Evolutionary conservation across 23 tunicate species (phyloP).

Genomic region (Clavelina lepadiformis): DNA sequence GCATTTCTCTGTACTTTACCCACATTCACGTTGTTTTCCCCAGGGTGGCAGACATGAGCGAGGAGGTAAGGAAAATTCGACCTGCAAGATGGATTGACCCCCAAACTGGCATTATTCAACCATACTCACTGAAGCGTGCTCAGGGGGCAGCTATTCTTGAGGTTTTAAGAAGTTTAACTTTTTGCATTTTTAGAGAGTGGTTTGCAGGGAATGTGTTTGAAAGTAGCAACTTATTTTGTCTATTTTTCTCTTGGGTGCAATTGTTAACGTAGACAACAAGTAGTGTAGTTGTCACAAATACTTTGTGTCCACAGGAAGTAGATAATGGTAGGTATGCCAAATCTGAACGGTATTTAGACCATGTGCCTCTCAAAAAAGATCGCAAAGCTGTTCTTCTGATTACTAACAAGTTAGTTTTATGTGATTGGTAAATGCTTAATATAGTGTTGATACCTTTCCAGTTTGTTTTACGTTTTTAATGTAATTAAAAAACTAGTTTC

Average conservation of each 20-base stretch:
- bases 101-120: constrained; percentile 59
- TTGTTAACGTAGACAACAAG: neutral
- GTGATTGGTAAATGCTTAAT: too few relatives aligned
- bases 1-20: neutral
- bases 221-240: too few relatives aligned
- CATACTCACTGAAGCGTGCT: constrained; percentile 55
- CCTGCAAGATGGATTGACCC: constrained; percentile 88
- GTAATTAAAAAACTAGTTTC: too few relatives aligned
- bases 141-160: constrained; percentile 67
- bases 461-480: neutral
- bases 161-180: too few relatives aligned
- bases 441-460: too few relatives aligned
- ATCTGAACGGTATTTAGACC: constrained; percentile 39
- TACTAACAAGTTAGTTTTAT: constrained; percentile 33
- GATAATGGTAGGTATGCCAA: constrained; percentile 50
- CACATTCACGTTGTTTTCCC: neutral
- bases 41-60: constrained; percentile 79
- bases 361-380: constrained; percentile 57
- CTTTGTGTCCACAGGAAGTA: constrained; percentile 24
- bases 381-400: constrained; percentile 48
- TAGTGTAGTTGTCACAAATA: too few relatives aligned
- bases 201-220: too few relatives aligned
- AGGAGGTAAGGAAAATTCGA: constrained; percentile 70
- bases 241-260: neutral
- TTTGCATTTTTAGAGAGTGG: too few relatives aligned